These are phyloP conservation scores for Doryteuthis pealeii DNA, from an alignment of 1,140 invertebrate species.

Conservation along the genomic window DNA sequence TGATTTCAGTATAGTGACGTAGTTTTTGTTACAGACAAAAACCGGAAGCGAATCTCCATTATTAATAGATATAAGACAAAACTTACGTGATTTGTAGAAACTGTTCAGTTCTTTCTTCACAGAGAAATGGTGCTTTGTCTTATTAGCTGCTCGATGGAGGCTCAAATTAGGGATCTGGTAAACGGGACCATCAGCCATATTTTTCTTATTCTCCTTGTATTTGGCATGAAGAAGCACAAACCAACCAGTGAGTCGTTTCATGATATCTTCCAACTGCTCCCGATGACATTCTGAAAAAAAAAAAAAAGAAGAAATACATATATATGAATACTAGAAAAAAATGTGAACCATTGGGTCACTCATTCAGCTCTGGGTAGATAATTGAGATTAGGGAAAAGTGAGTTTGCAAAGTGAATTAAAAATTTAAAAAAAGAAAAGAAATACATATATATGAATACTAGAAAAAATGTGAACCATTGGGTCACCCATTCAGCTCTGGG, in stretches of 20 bases:
- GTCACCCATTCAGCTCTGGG: too few species aligned
- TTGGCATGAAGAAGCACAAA: conserved; percentile 31
- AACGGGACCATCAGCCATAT: background rate
- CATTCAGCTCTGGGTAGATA: too few species aligned
- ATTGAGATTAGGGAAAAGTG: too few species aligned
- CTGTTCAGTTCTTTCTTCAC: conserved; percentile 28
- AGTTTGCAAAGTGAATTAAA: too few species aligned
- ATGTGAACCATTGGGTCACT: too few species aligned
- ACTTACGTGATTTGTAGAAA: conserved; percentile 12
- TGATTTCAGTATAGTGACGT: too few species aligned
- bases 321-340: too few species aligned
- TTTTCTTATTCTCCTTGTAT: conserved; percentile 11
- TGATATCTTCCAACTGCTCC: conserved; percentile 22
- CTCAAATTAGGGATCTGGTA: background rate
- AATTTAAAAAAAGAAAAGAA: too few species aligned
- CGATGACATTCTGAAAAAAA: background rate
- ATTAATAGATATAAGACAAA: background rate
- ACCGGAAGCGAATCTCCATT: too few species aligned
- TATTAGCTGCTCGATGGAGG: conserved; percentile 2
- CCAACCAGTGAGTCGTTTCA: conserved; percentile 23
- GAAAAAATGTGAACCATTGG: too few species aligned
- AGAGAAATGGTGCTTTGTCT: conserved; percentile 22
- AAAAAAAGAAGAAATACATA: background rate
- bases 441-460: too few species aligned
- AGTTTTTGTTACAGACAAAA: too few species aligned